Conservation (phyloP, 2,797 vertebrate genomes). For the Lemur catta region DNA sequence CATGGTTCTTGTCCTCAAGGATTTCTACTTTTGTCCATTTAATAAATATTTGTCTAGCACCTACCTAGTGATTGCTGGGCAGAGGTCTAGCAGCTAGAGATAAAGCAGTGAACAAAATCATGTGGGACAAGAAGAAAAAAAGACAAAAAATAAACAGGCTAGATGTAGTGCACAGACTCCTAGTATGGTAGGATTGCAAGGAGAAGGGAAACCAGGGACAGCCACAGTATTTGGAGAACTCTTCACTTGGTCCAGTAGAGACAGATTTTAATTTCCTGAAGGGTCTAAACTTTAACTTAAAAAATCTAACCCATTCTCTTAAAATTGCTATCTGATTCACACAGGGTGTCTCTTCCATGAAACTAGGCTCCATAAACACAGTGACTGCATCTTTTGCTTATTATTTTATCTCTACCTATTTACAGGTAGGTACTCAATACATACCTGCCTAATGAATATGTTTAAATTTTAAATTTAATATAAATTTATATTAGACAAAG, state of each 20-base stretch:
- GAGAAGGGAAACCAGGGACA: not conserved
- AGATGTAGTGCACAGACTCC: not conserved
- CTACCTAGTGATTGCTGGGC: not conserved
- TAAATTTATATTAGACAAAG: not conserved
- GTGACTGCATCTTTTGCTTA: not conserved
- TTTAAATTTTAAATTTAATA: not conserved
- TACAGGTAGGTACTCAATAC: not conserved
- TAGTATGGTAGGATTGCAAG: not conserved
- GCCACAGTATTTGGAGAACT: not conserved
- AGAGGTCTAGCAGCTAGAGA: not conserved
- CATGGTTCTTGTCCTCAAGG: not conserved
- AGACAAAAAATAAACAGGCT: not conserved
- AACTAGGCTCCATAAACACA: not conserved
- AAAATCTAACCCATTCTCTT: not conserved
- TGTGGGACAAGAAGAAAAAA: not conserved
- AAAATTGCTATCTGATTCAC: not conserved
- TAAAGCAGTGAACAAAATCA: not conserved
- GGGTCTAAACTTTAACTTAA: not conserved
- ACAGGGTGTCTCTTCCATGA: not conserved
- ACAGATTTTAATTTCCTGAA: not conserved
- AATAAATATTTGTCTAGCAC: not conserved
- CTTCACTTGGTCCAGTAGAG: not conserved
- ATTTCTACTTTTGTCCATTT: constrained; percentile 8
- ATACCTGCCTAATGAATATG: not conserved
- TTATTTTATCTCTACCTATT: not conserved